Conservation (phyloP, 1,140 invertebrate species). For the Bombus soroeensis region DNA sequence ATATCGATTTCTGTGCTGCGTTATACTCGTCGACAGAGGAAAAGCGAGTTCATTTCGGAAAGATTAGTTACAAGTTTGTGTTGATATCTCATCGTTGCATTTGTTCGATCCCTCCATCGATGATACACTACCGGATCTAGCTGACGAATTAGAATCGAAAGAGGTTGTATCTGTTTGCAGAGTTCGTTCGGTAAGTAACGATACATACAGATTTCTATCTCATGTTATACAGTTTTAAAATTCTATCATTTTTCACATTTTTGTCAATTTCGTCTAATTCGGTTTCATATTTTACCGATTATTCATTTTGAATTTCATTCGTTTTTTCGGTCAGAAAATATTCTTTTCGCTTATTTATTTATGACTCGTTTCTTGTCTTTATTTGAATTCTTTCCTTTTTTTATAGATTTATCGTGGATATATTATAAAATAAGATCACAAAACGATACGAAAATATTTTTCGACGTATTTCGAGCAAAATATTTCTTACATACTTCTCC, state of each 20-base stretch:
- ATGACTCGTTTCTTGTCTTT: not conserved
- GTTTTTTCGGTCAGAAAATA: not conserved
- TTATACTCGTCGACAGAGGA: not conserved
- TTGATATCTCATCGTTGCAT: not conserved
- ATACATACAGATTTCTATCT: not conserved
- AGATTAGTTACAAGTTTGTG: no score
- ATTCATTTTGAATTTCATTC: not conserved
- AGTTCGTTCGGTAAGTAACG: constrained; percentile 20
- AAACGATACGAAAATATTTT: not conserved
- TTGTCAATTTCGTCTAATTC: no score
- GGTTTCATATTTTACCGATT: not conserved
- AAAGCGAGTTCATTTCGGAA: not conserved
- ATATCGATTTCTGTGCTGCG: not conserved
- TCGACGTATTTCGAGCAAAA: not conserved
- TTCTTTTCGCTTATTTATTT: not conserved
- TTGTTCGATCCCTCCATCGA: constrained; percentile 11
- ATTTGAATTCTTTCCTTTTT: not conserved
- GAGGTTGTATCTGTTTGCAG: not conserved
- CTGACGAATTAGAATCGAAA: not conserved
- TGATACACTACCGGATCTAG: constrained; percentile 30
- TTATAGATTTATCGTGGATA: not conserved
- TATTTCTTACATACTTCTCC: not conserved
- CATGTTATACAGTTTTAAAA: not conserved
- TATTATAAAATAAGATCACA: not conserved
- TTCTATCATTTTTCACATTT: not conserved